Percentiles rank a stretch among this genome's conserved stretches.
These are phyloP conservation scores for Drosophila nr. fundita DNA, from an alignment of 2,888 invertebrate genomes.

Conservation along the genomic window DNA sequence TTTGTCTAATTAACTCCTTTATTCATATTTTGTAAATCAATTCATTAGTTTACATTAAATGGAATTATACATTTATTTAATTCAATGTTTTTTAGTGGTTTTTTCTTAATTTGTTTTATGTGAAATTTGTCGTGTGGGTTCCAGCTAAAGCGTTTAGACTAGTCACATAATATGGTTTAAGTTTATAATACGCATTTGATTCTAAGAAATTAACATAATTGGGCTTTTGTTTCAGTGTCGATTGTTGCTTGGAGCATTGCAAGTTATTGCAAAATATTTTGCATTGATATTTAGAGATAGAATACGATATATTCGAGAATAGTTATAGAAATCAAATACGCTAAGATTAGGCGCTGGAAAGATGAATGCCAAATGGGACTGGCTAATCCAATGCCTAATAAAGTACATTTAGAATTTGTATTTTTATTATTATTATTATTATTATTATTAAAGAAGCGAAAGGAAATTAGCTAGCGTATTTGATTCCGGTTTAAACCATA, in stretches of 20 bases:
- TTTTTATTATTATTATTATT: not conserved
- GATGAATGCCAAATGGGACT: constrained; percentile 60
- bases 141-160: constrained; percentile 76
- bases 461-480: constrained; percentile 66
- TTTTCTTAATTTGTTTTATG: constrained; percentile 15
- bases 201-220: constrained; percentile 75
- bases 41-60: constrained; percentile 72
- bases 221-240: constrained; percentile 44
- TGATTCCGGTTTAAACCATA: constrained; percentile 77
- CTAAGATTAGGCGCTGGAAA: constrained; percentile 44
- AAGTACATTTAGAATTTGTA: constrained; percentile 44
- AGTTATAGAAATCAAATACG: constrained; percentile 73
- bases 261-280: constrained; percentile 49
- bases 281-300: constrained; percentile 22
- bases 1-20: constrained; percentile 74
- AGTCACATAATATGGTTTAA: constrained; percentile 80
- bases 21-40: constrained; percentile 73
- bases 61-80: constrained; percentile 69
- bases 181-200: constrained; percentile 73
- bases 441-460: constrained; percentile 18
- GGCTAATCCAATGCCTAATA: constrained; percentile 52
- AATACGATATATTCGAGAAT: constrained; percentile 67
- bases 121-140: constrained; percentile 56
- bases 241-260: constrained; percentile 69
- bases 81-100: constrained; percentile 28